Conservation (phyloP, 1,140 invertebrate species). For the Eufriesea mexicana region DNA sequence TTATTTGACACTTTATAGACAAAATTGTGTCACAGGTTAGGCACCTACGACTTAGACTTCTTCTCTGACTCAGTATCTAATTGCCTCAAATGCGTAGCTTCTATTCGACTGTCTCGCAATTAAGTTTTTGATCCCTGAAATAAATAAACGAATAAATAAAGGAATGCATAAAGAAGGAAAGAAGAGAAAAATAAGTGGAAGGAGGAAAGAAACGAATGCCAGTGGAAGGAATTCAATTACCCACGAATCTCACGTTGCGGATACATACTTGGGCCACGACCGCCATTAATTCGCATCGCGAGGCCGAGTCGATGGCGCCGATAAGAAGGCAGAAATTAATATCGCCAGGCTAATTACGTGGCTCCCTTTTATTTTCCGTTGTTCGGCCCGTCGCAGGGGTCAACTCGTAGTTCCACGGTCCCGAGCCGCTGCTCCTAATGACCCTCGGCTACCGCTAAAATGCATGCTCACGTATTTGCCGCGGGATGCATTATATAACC, state of each 20-base stretch:
- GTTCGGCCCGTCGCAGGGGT: neutral
- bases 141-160: too few relatives aligned
- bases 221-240: neutral
- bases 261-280: neutral
- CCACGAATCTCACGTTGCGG: neutral
- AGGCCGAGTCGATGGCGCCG: neutral
- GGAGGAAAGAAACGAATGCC: too few relatives aligned
- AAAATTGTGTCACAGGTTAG: too few relatives aligned
- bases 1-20: too few relatives aligned
- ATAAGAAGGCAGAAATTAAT: conserved; percentile 37
- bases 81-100: too few relatives aligned
- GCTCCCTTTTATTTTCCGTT: conserved; percentile 9
- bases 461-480: conserved; percentile 58
- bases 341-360: conserved; percentile 40
- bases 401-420: conserved; percentile 30
- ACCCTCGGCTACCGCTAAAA: conserved; percentile 59
- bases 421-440: conserved; percentile 49
- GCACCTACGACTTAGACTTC: too few relatives aligned
- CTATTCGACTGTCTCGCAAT: too few relatives aligned
- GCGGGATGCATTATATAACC: conserved; percentile 59
- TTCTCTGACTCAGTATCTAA: too few relatives aligned
- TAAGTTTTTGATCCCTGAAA: too few relatives aligned
- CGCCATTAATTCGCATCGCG: neutral
- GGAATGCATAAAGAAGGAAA: too few relatives aligned
- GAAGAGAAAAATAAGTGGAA: too few relatives aligned